Conservation (phyloP, 2,797 vertebrate species). For the Coregonus suidteri region DNA sequence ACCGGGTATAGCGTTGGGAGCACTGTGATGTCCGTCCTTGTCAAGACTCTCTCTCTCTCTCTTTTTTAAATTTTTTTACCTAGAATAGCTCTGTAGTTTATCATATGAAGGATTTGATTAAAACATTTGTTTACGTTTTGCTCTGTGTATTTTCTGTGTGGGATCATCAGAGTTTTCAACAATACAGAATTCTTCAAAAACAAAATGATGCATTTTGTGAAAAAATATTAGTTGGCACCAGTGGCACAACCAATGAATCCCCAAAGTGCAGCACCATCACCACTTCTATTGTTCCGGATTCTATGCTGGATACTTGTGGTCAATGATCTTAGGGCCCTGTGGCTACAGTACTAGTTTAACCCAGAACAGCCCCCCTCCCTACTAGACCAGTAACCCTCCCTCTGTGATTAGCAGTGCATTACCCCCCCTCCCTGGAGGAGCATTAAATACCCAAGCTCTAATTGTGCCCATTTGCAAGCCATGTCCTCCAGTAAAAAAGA, state of each 20-base stretch:
- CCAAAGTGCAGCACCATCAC: background rate
- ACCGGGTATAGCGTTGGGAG: no score
- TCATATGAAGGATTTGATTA: no score
- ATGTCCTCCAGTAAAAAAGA: conserved; percentile 15
- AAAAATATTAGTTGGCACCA: no score
- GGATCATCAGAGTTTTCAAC: no score
- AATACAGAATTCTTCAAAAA: no score
- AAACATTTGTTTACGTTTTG: no score
- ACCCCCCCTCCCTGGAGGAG: conserved; percentile 39
- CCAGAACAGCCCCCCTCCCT: background rate
- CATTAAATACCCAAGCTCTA: conserved; percentile 44
- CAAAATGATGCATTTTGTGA: no score
- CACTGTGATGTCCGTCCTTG: no score
- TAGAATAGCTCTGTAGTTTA: no score
- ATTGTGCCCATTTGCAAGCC: conserved; percentile 38
- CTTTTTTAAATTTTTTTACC: no score
- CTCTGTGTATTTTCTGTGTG: no score
- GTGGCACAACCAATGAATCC: background rate
- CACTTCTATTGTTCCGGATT: background rate
- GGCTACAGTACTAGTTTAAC: background rate
- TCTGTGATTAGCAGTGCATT: conserved; percentile 48
- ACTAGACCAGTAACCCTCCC: conserved; percentile 12
- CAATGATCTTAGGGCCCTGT: background rate
- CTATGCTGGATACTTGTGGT: background rate
- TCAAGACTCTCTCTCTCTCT: no score